These are phyloP conservation scores for Eremophila alpestris DNA, from an alignment of 2,797 vertebrate genomes.

Conservation along the genomic window DNA sequence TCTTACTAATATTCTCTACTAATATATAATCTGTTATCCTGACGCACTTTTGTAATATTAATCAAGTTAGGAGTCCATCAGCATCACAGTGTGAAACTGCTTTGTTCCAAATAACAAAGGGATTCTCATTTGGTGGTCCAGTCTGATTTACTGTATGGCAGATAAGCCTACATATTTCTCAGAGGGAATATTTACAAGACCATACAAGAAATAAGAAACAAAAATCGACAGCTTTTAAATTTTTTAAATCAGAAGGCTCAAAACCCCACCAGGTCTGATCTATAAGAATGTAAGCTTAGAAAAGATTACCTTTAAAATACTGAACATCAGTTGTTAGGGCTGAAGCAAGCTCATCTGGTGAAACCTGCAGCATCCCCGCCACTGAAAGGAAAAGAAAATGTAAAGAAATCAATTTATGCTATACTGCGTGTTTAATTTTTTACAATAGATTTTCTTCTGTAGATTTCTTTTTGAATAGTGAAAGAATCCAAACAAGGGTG, in stretches of 20 bases:
- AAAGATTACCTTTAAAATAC: conserved; percentile 89
- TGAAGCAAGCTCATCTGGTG: conserved; percentile 85
- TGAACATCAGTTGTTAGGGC: conserved; percentile 92
- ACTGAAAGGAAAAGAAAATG: conserved; percentile 74
- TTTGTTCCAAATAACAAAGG: background rate
- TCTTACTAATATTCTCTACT: background rate
- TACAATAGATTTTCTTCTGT: background rate
- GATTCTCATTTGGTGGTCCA: background rate
- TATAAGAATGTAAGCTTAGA: background rate
- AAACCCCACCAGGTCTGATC: background rate
- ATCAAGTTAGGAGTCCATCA: background rate
- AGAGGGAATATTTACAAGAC: background rate
- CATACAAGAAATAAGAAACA: background rate
- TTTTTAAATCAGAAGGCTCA: background rate
- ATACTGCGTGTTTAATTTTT: background rate
- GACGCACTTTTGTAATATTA: background rate
- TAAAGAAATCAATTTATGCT: background rate
- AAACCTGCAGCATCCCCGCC: conserved; percentile 89
- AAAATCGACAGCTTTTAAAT: background rate
- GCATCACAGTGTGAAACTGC: background rate
- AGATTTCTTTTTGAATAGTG: background rate
- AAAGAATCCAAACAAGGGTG: background rate
- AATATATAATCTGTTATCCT: background rate
- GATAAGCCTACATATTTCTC: background rate
- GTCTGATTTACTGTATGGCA: background rate